These are phyloP conservation scores for Acheta domesticus DNA, from an alignment of 2,888 invertebrate genomes.

Conservation along the genomic window DNA sequence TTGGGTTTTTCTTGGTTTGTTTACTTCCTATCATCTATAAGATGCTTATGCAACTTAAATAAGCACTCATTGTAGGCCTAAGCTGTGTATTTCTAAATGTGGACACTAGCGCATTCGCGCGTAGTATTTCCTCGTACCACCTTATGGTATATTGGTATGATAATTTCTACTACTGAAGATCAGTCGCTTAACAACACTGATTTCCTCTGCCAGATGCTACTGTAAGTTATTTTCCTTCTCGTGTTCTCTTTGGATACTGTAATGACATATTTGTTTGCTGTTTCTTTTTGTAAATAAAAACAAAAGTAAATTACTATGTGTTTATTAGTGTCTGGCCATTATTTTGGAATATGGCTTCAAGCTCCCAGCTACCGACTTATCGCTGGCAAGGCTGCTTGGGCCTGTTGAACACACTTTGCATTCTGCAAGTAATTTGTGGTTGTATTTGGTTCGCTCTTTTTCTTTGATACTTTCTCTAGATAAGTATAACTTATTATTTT, in stretches of 20 bases:
- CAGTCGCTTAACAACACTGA: not conserved
- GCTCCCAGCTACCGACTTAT: not conserved
- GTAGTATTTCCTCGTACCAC: no score
- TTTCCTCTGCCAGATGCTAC: not conserved
- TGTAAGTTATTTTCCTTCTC: not conserved
- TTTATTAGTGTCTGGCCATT: not conserved
- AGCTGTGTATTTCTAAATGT: no score
- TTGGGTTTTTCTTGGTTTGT: no score
- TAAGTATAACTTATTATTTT: no score
- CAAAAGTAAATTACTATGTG: not conserved
- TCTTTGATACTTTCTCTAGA: no score
- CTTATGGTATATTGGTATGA: no score
- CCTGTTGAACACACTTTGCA: not conserved
- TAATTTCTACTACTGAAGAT: no score
- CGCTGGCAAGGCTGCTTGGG: not conserved
- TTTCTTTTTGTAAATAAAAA: not conserved
- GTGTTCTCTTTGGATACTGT: not conserved
- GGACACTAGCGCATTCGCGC: no score
- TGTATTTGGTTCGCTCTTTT: no score
- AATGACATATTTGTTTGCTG: not conserved
- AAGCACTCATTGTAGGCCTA: no score
- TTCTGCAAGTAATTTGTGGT: not conserved
- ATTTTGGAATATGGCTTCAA: not conserved
- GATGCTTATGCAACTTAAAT: no score
- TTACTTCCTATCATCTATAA: no score